Evolutionary conservation across 2,888 invertebrate genomes (phyloP), one percentile per base, ranked within the genome.

Genomic region (Asteroscopus sphinx): DNA sequence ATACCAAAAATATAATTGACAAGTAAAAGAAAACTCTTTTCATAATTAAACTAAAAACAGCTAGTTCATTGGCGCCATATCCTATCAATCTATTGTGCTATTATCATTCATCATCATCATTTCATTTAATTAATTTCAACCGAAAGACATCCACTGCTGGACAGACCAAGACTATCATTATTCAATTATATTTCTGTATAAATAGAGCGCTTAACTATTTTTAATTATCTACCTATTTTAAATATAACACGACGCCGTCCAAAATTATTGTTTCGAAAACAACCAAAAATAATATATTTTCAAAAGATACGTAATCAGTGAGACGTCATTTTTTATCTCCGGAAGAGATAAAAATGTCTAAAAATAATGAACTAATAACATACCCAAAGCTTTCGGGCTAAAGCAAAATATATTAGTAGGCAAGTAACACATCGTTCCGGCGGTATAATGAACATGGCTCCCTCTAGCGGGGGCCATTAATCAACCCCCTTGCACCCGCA

Each of bases 371-470:
- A 88, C 89, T 88, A 90, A 91, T 89, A 90, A 91, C 80, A 86
- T 80, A 86, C 82, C 78, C 79, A 71, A 81, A 72, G 80, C 79
- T 83, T 79, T 81, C 81, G 83, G 81, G 85, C 87, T 86, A 90
- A 71, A 89, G 85, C 85, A 84, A 89, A 91, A 93, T 92, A 91
- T 92, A 92, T 92, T 91, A 91, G 87, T 89, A 90, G 86, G 87
- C 89, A 85, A 89, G 90, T 91, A 92, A 93, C 93, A 93, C 93
- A 85, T 93, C 93, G 92, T 94, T 92, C 84, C 88, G 81, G 79
- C 83, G 85, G 85, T 90, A 93, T 94, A 93, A 94, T 94, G 93
- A 94, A 94, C 93, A 94, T 92, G 93, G 92, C 91, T 93, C 92
- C 92, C 92, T 91, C 85, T 85, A 84, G 83, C 87, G 81, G 82